A percentile compares a stretch with the other conserved stretches of the same genome.
Conservation (phyloP, 2,888 invertebrate species). For the Pristionchus japonicus region DNA sequence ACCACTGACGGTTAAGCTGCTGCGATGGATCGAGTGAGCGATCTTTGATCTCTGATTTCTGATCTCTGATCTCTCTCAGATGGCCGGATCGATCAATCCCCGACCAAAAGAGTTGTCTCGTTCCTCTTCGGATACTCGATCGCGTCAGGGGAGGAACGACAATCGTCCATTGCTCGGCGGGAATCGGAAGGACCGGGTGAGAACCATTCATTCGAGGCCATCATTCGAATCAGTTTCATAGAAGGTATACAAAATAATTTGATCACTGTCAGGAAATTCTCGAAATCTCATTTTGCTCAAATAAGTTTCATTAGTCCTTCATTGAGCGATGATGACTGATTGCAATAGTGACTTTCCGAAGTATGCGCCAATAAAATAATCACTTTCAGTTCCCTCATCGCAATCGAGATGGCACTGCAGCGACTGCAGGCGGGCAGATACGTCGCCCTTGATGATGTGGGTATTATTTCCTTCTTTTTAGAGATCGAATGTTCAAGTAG, state of each 20-base stretch:
- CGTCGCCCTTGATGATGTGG: constrained; percentile 59
- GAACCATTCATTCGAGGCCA: too few species aligned
- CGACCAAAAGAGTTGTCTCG: constrained; percentile 56
- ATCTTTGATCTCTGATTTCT: background rate
- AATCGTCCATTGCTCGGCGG: constrained; percentile 62
- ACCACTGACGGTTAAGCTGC: constrained; percentile 53
- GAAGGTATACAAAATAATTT: too few species aligned
- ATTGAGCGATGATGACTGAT: background rate
- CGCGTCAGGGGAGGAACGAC: constrained; percentile 51
- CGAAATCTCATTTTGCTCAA: too few species aligned
- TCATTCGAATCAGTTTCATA: background rate
- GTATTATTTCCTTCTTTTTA: background rate
- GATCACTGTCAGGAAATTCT: too few species aligned
- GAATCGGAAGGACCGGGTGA: constrained; percentile 63
- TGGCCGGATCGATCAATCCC: constrained; percentile 66
- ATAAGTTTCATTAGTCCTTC: too few species aligned
- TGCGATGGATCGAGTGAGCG: constrained; percentile 59
- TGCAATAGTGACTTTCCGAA: background rate
- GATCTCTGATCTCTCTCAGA: constrained; percentile 46
- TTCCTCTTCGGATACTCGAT: constrained; percentile 56
- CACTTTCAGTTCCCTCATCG: constrained; percentile 50
- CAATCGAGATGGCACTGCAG: constrained; percentile 58
- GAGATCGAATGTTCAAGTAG: background rate
- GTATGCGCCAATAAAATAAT: background rate
- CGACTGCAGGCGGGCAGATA: constrained; percentile 51